Evolutionary conservation across 2,888 invertebrate genomes (phyloP).

Genomic region (Piscicola geometra): DNA sequence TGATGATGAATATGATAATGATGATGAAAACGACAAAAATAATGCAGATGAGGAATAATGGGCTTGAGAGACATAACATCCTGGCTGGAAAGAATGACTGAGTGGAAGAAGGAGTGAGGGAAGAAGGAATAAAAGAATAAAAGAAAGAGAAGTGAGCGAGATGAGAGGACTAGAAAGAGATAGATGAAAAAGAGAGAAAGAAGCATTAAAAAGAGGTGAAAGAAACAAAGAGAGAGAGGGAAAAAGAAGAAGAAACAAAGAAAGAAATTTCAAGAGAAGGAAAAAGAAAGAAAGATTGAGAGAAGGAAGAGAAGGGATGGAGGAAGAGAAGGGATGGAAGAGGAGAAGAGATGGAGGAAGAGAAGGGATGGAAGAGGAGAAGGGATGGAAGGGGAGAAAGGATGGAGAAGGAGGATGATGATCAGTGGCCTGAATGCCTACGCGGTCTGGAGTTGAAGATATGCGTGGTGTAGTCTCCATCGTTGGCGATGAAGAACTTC

Average conservation of each 20-base stretch:
- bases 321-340: slow-evolving; percentile 10
- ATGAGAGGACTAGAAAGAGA: background rate
- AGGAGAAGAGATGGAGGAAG: slow-evolving; percentile 2
- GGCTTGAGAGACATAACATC: too few species aligned
- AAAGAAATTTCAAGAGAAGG: background rate
- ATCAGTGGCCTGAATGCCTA: background rate
- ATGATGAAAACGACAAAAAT: background rate
- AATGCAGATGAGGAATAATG: too few species aligned
- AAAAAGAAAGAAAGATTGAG: background rate
- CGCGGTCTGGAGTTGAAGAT: background rate
- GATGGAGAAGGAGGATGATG: background rate
- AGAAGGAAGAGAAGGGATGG: background rate
- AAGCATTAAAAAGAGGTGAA: background rate
- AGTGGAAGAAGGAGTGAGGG: too few species aligned
- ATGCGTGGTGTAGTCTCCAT: background rate
- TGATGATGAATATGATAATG: slow-evolving; percentile 12
- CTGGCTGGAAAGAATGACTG: too few species aligned
- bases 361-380: too few species aligned
- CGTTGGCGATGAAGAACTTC: background rate
- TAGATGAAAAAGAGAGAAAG: background rate
- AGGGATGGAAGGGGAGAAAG: too few species aligned
- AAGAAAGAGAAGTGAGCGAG: too few species aligned
- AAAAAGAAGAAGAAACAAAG: background rate
- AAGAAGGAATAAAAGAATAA: too few species aligned
- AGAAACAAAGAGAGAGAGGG: background rate